These are phyloP conservation scores for Hypomecis punctinalis DNA, from an alignment of 2,888 invertebrate species.

Conservation along the genomic window DNA sequence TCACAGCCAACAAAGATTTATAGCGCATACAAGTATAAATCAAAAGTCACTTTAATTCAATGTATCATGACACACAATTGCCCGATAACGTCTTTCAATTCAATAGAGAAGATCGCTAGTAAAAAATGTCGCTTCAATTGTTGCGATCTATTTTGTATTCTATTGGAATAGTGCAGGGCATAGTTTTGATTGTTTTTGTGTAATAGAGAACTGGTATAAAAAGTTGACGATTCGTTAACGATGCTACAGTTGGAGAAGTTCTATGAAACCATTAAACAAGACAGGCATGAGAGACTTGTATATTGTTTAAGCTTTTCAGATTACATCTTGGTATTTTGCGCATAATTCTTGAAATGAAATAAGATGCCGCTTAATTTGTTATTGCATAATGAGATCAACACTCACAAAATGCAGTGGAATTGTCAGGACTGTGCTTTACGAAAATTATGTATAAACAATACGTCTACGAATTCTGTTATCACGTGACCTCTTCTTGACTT, in stretches of 20 bases:
- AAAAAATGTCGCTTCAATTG: slow-evolving; percentile 24
- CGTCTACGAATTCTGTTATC: too few relatives aligned
- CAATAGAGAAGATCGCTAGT: slow-evolving; percentile 31
- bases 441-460: too few relatives aligned
- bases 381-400: too few relatives aligned
- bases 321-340: slow-evolving; percentile 18
- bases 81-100: slow-evolving; percentile 19
- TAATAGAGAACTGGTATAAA: slow-evolving; percentile 27
- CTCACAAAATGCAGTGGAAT: too few relatives aligned
- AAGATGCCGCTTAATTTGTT: neutral
- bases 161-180: slow-evolving; percentile 24
- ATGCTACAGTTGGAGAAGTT: slow-evolving; percentile 20
- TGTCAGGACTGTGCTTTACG: too few relatives aligned
- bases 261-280: slow-evolving; percentile 26
- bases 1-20: slow-evolving; percentile 17
- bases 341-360: slow-evolving; percentile 15
- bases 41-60: slow-evolving; percentile 31
- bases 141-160: slow-evolving; percentile 24
- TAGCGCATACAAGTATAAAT: slow-evolving; percentile 14
- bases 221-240: slow-evolving; percentile 28
- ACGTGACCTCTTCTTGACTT: too few relatives aligned
- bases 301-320: slow-evolving; percentile 21
- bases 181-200: slow-evolving; percentile 23
- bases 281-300: slow-evolving; percentile 22
- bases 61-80: slow-evolving; percentile 30